Percentiles rank a stretch among this genome's conserved stretches.
Evolutionary conservation across 2,888 invertebrate genomes (phyloP).

Genomic region (Bellardia bayeri): DNA sequence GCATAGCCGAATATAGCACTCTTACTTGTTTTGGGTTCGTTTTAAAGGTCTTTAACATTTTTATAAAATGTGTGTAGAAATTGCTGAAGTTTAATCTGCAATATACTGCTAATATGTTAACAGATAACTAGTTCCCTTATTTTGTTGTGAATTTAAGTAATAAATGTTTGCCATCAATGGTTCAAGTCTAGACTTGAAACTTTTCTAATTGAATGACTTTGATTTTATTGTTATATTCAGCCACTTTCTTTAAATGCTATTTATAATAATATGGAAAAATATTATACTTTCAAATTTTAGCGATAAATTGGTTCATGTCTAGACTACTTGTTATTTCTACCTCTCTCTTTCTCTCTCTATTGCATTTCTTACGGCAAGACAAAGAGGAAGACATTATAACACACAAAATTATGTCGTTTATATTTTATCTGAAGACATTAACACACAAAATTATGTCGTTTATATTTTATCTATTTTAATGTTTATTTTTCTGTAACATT

Average conservation of each 20-base stretch:
- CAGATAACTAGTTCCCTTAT: no score
- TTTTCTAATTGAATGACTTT: no score
- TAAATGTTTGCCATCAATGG: no score
- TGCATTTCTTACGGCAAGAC: background rate
- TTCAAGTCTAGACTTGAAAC: no score
- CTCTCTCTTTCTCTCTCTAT: background rate
- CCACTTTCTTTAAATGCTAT: no score
- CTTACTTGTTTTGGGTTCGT: background rate
- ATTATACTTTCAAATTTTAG: no score
- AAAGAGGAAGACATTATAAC: background rate
- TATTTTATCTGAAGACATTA: background rate
- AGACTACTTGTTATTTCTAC: background rate
- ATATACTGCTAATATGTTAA: no score
- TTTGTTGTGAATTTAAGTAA: no score
- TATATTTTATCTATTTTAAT: background rate
- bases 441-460: constrained; percentile 15
- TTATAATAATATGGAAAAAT: no score
- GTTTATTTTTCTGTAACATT: background rate
- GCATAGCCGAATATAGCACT: no score
- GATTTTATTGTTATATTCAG: no score
- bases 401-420: constrained; percentile 12
- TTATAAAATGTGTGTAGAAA: background rate
- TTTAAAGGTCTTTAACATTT: constrained; percentile 64
- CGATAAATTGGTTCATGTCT: constrained; percentile 5
- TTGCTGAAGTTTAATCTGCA: no score